These are phyloP conservation scores for Anadara kagoshimensis DNA, from an alignment of 1,140 invertebrate species.

Conservation along the genomic window DNA sequence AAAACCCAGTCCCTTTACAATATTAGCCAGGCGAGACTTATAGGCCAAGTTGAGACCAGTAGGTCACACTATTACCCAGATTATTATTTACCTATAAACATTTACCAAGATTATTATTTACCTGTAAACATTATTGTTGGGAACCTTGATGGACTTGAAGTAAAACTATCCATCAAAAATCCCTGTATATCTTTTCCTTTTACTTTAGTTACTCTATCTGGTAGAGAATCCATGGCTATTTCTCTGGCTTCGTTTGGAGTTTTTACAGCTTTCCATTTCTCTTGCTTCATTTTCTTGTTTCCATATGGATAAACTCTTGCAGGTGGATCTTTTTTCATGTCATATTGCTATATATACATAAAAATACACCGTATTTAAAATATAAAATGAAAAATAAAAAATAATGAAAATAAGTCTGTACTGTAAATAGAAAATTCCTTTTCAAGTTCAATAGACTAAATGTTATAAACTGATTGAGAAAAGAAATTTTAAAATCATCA, in stretches of 20 bases:
- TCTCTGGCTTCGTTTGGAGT: constrained; percentile 53
- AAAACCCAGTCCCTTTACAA: no score
- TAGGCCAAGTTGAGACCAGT: no score
- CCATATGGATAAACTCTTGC: constrained; percentile 59
- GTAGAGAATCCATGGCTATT: constrained; percentile 47
- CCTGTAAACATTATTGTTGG: constrained; percentile 54
- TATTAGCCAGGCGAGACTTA: no score
- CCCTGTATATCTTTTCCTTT: constrained; percentile 44
- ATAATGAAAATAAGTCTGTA: no score
- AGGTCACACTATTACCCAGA: no score
- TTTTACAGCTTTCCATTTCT: constrained; percentile 35
- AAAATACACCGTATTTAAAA: background rate
- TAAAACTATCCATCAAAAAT: constrained; percentile 55
- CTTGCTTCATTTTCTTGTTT: constrained; percentile 40
- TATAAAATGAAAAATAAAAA: no score
- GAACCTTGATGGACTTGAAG: constrained; percentile 51
- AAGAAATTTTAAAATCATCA: no score
- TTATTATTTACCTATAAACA: constrained; percentile 51
- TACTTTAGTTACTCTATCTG: constrained; percentile 46
- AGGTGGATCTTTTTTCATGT: constrained; percentile 29
- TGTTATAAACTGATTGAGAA: no score
- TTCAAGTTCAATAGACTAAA: no score
- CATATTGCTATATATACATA: constrained; percentile 49
- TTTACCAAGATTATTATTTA: no score
- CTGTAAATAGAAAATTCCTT: no score